A percentile compares a stretch with the other conserved stretches of the same genome.
Evolutionary conservation across 64 coral and sea anemone genomes (phyloP).

Genomic region (Stylophora pistillata): DNA sequence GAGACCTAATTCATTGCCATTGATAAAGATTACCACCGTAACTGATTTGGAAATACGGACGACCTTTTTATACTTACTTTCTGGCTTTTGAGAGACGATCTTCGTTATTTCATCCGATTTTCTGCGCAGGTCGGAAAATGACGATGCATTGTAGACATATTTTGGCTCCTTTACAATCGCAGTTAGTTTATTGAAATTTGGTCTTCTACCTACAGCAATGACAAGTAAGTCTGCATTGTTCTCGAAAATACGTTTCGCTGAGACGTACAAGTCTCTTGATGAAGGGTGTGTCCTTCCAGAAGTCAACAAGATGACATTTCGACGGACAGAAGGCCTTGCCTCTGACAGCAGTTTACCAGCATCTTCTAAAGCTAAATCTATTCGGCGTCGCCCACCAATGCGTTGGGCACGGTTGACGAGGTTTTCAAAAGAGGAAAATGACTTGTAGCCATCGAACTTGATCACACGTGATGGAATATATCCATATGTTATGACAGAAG

Average conservation of each 20-base stretch:
- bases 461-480: background rate
- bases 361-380: constrained; percentile 27
- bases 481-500: constrained; percentile 56
- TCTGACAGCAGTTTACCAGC: background rate
- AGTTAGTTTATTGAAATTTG: constrained; percentile 46
- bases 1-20: too few relatives aligned
- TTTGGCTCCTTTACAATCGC: constrained; percentile 25
- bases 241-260: background rate
- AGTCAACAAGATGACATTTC: constrained; percentile 12
- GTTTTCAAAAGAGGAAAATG: constrained; percentile 21
- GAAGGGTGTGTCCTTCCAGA: constrained; percentile 1
- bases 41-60: background rate
- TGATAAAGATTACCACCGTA: background rate
- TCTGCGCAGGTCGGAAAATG: background rate
- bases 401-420: constrained; percentile 15
- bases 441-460: constrained; percentile 8
- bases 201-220: constrained; percentile 57
- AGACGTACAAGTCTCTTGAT: background rate
- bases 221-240: constrained; percentile 18
- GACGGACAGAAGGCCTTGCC: constrained; percentile 20
- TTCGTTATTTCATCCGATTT: background rate
- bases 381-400: constrained; percentile 22
- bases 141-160: constrained; percentile 44
- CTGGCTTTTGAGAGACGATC: background rate
- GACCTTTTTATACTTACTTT: background rate